phyloP scores from a whole-genome alignment of 1,140 invertebrate species.

The Forficula auricularia region DNA sequence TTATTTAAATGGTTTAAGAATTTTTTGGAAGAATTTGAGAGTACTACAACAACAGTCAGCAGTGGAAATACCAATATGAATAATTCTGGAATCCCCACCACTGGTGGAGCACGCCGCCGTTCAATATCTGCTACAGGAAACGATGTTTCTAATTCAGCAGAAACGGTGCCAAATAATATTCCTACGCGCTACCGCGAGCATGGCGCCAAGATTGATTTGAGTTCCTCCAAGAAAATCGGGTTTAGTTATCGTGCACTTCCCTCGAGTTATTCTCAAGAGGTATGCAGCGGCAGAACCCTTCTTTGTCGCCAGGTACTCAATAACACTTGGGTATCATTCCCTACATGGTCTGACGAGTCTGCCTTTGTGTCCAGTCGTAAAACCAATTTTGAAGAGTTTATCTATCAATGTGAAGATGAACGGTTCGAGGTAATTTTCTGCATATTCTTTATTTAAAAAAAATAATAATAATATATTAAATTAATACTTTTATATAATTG shows the following conservation, averaged over 20 bases:
- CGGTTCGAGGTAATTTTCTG: constrained; percentile 54
- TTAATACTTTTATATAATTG: no score
- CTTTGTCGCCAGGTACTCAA: constrained; percentile 89
- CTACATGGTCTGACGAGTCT: constrained; percentile 96
- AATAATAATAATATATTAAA: no score
- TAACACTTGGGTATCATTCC: constrained; percentile 97
- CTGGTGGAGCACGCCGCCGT: no score
- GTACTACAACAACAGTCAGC: constrained; percentile 17
- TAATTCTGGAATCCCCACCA: no score
- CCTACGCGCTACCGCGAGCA: constrained; percentile 61
- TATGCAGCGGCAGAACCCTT: constrained; percentile 75
- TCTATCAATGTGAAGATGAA: constrained; percentile 94
- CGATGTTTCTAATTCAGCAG: constrained; percentile 22
- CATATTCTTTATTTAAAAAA: no score
- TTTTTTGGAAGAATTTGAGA: constrained; percentile 56
- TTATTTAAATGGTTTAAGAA: constrained; percentile 89
- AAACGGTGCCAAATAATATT: constrained; percentile 42
- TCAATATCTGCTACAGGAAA: background rate
- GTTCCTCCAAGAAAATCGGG: constrained; percentile 82
- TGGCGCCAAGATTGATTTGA: constrained; percentile 75
- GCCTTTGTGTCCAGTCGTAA: constrained; percentile 94
- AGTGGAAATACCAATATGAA: no score
- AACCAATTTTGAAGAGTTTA: constrained; percentile 94
- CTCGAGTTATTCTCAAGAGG: constrained; percentile 61
- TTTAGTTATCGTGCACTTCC: constrained; percentile 93